phyloP scores from a whole-genome alignment of 2,797 vertebrate species.

The Clarias platycephalus region DNA sequence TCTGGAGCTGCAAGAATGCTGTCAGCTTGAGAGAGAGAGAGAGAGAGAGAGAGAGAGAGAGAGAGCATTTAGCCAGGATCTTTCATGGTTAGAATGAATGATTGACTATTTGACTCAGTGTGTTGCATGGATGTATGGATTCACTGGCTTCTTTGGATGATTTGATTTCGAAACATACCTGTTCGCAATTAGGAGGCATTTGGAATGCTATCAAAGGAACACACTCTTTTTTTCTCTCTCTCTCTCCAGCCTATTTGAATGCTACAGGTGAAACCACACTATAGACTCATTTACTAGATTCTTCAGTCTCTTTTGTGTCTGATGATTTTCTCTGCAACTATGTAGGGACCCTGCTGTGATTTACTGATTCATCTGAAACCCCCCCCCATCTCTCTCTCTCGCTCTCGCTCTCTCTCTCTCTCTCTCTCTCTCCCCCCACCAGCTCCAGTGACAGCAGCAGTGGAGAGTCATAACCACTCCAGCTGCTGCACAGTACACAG shows the following conservation, averaged over 20 bases:
- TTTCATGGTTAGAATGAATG: neutral
- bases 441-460: constrained; percentile 43
- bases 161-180: neutral
- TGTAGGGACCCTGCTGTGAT: neutral
- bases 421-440: neutral
- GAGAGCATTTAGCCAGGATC: neutral
- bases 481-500: constrained; percentile 46
- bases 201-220: neutral
- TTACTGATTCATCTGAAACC: constrained; percentile 13
- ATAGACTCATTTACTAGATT: neutral
- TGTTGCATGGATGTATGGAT: constrained; percentile 14
- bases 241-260: neutral
- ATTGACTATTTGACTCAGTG: neutral
- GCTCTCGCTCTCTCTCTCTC: constrained; percentile 10
- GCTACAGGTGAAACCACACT: neutral
- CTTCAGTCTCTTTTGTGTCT: neutral
- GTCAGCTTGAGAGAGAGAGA: neutral
- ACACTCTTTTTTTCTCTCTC: neutral
- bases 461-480: constrained; percentile 51
- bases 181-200: neutral
- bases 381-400: neutral
- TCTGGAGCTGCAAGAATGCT: neutral
- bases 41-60: too few species aligned
- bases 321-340: neutral
- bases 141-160: neutral